Conservation (phyloP, 92 coral and sea anemone genomes). For the Siderastrea radians region DNA sequence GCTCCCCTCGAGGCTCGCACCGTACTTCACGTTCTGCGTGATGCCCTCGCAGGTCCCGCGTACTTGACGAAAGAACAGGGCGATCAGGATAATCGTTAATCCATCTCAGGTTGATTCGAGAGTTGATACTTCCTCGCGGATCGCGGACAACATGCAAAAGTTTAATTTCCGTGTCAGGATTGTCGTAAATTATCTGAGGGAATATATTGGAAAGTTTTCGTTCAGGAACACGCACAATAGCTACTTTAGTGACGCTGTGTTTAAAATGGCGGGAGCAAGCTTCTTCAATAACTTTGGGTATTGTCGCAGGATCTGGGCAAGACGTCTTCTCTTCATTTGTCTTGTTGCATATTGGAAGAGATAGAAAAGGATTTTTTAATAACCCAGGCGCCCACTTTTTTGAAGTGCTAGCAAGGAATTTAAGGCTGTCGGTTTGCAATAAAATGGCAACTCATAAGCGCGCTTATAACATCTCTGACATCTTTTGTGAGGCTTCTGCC, state of each 20-base stretch:
- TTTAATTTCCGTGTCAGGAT: constrained; percentile 52
- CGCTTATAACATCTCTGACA: constrained; percentile 20
- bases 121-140: constrained; percentile 66
- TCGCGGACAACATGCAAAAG: constrained; percentile 70
- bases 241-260: constrained; percentile 62
- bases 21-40: constrained; percentile 53
- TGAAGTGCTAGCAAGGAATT: constrained; percentile 19
- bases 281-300: constrained; percentile 31
- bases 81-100: constrained; percentile 29
- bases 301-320: constrained; percentile 17
- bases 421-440: constrained; percentile 4
- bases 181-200: constrained; percentile 44
- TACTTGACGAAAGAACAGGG: constrained; percentile 2
- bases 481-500: constrained; percentile 1
- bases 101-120: constrained; percentile 50
- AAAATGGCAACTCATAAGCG: constrained; percentile 41
- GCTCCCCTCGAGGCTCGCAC: constrained; percentile 29
- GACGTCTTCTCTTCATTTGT: not conserved
- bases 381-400: constrained; percentile 48
- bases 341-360: constrained; percentile 51
- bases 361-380: constrained; percentile 34
- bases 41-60: constrained; percentile 56
- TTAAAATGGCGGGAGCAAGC: constrained; percentile 24
- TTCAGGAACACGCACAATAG: constrained; percentile 59
- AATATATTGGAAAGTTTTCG: constrained; percentile 62